These are phyloP conservation scores for Acanthacorydalis orientalis DNA, from an alignment of 2,888 invertebrate species.

Conservation along the genomic window DNA sequence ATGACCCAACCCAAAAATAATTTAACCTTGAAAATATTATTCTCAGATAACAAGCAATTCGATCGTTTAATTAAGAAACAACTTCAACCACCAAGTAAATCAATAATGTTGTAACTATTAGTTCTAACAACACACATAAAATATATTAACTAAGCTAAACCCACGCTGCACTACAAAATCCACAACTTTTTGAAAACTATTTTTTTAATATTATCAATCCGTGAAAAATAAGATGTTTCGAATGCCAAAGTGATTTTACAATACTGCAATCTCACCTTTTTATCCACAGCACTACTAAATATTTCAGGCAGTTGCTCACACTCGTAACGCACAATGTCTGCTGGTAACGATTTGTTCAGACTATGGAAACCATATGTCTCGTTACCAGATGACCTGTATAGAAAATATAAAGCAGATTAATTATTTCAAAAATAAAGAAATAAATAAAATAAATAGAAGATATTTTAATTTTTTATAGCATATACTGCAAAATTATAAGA, in stretches of 20 bases:
- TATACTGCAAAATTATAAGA: too few relatives aligned
- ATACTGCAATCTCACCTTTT: background rate
- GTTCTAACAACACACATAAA: too few relatives aligned
- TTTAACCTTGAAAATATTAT: constrained; percentile 6
- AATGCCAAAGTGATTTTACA: background rate
- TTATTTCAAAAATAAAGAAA: too few relatives aligned
- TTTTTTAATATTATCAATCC: too few relatives aligned
- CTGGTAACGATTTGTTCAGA: background rate
- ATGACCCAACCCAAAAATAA: constrained; percentile 8
- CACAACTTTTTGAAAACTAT: background rate
- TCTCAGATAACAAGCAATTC: background rate
- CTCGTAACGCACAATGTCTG: background rate
- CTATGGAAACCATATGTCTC: background rate
- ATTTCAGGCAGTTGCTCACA: background rate
- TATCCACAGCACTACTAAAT: background rate
- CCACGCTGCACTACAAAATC: background rate
- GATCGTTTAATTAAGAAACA: background rate
- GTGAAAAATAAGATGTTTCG: too few relatives aligned
- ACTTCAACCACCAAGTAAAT: too few relatives aligned
- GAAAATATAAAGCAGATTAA: too few relatives aligned
- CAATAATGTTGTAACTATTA: too few relatives aligned
- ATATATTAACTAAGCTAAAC: background rate
- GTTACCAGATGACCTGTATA: background rate
- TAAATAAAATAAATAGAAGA: too few relatives aligned
- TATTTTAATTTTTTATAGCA: too few relatives aligned